These are phyloP conservation scores for Tortrix viridana DNA, from an alignment of 2,888 invertebrate genomes.

Conservation along the genomic window DNA sequence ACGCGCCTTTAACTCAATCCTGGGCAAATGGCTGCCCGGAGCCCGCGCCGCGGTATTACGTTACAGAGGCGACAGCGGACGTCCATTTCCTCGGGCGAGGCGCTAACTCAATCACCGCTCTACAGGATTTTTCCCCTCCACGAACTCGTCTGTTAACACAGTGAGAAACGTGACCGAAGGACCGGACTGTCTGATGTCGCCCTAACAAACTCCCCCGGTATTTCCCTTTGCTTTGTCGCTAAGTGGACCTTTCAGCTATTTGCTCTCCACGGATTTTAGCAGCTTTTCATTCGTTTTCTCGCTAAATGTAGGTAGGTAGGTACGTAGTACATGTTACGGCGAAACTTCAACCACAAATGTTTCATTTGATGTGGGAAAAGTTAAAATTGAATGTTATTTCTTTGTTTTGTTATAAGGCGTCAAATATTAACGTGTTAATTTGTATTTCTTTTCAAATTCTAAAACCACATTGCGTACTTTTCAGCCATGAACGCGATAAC, in stretches of 20 bases:
- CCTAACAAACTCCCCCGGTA: slow-evolving; percentile 56
- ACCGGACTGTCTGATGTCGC: slow-evolving; percentile 51
- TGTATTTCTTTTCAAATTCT: no score
- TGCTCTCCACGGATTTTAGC: slow-evolving; percentile 30
- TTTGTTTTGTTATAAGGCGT: neutral
- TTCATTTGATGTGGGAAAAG: neutral
- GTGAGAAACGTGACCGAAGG: slow-evolving; percentile 52
- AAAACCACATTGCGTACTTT: neutral
- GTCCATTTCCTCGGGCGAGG: slow-evolving; percentile 65
- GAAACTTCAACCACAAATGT: neutral
- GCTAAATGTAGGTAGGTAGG: slow-evolving; percentile 8
- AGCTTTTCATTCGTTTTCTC: slow-evolving; percentile 21
- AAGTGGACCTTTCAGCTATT: slow-evolving; percentile 38
- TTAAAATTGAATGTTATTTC: neutral
- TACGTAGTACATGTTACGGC: neutral
- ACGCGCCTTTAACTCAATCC: slow-evolving; percentile 61
- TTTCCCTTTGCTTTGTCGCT: slow-evolving; percentile 46
- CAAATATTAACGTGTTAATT: neutral
- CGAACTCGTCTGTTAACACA: slow-evolving; percentile 46
- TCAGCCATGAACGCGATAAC: neutral
- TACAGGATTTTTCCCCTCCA: slow-evolving; percentile 65
- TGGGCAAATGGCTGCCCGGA: slow-evolving; percentile 61
- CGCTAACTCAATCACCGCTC: slow-evolving; percentile 75
- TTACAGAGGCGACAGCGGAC: slow-evolving; percentile 71
- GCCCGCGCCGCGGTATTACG: slow-evolving; percentile 60